A percentile compares a stretch with the other conserved stretches of the same genome.
These are phyloP conservation scores for Bolinopsis microptera DNA, from an alignment of 37 sponge, comb jelly and placozoan species.

Conservation along the genomic window DNA sequence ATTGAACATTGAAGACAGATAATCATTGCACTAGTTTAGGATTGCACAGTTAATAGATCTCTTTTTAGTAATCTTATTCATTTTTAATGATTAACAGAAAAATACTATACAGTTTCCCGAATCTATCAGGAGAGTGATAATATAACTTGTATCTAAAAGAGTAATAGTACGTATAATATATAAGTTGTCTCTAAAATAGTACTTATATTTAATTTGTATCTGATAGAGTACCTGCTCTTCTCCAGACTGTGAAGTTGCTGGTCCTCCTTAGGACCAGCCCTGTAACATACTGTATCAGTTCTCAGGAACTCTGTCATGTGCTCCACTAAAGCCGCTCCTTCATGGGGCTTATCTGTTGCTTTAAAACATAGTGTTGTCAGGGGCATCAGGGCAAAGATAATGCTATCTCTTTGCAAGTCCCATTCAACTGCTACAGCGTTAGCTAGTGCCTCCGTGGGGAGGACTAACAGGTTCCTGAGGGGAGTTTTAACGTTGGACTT, in stretches of 20 bases:
- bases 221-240: conserved; percentile 15
- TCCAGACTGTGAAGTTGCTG: conserved; percentile 10
- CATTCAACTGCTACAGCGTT: conserved; percentile 38
- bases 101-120: too few species aligned
- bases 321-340: background rate
- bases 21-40: too few species aligned
- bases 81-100: too few species aligned
- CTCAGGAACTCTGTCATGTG: conserved; percentile 52
- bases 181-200: too few species aligned
- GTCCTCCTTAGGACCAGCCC: conserved; percentile 48
- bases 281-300: conserved; percentile 59
- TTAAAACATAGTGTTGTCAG: conserved; percentile 38
- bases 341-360: conserved; percentile 37
- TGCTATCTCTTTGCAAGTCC: conserved; percentile 26
- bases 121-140: too few species aligned
- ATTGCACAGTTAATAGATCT: too few species aligned
- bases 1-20: too few species aligned
- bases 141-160: too few species aligned
- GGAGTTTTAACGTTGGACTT: background rate
- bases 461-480: background rate
- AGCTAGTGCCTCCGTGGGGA: conserved; percentile 12
- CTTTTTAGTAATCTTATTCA: too few species aligned
- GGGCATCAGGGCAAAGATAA: conserved; percentile 51
- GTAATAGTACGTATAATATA: too few species aligned
- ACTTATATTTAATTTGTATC: too few species aligned